A percentile compares a stretch with the other conserved stretches of the same genome.
Evolutionary conservation across 2,888 invertebrate species (phyloP).

Genomic region (Drosophila aldrichi): DNA sequence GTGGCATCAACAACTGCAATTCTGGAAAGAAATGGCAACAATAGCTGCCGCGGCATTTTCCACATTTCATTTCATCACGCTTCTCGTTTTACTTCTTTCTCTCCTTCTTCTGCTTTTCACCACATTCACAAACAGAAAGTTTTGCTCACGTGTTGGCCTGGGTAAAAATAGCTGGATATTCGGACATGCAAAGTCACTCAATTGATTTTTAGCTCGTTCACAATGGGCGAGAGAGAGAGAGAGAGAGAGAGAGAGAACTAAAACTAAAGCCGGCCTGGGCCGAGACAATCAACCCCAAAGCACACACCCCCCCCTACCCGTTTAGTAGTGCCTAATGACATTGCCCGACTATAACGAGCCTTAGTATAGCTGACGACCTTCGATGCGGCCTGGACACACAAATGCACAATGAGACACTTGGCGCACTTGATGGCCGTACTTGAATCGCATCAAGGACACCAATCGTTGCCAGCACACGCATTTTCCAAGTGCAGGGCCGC

Average conservation of each 20-base stretch:
- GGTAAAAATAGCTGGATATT: constrained; percentile 20
- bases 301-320: background rate
- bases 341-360: constrained; percentile 43
- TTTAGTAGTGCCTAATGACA: constrained; percentile 58
- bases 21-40: constrained; percentile 21
- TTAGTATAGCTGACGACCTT: constrained; percentile 50
- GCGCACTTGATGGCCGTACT: constrained; percentile 75
- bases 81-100: constrained; percentile 35
- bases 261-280: too few species aligned
- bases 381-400: constrained; percentile 55
- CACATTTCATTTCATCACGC: constrained; percentile 49
- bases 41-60: constrained; percentile 32
- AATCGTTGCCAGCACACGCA: constrained; percentile 65
- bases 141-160: constrained; percentile 3
- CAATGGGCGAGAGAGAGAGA: too few species aligned
- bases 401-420: constrained; percentile 80
- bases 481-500: constrained; percentile 15
- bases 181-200: constrained; percentile 69
- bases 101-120: background rate
- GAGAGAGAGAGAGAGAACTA: too few species aligned
- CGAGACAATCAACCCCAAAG: constrained; percentile 8
- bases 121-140: constrained; percentile 2
- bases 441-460: constrained; percentile 78
- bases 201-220: constrained; percentile 73
- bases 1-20: constrained; percentile 22